Evolutionary conservation across 2,797 vertebrate genomes (phyloP).

Genomic region (Epinephelus awoara): DNA sequence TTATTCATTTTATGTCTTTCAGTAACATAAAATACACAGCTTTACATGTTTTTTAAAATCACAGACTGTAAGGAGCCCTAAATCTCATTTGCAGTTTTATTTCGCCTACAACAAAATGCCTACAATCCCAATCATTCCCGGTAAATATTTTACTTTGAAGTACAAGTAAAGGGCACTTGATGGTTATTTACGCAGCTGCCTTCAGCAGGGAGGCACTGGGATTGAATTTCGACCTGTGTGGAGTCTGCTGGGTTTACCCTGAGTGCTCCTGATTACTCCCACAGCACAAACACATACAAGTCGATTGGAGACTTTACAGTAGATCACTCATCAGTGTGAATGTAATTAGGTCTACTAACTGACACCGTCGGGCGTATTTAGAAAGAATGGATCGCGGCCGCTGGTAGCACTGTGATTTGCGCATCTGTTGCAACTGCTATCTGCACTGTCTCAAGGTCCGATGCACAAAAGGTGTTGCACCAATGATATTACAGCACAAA

Average conservation of each 20-base stretch:
- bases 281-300: neutral
- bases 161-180: neutral
- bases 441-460: no score
- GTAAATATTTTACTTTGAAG: neutral
- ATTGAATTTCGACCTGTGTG: neutral
- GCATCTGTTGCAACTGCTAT: no score
- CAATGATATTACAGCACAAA: no score
- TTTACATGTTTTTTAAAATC: neutral
- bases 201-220: neutral
- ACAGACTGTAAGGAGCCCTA: neutral
- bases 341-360: neutral
- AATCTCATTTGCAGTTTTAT: neutral
- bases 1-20: neutral
- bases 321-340: neutral
- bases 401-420: no score
- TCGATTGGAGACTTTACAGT: neutral
- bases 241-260: neutral
- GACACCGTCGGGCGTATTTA: neutral
- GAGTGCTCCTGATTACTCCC: conserved; percentile 1
- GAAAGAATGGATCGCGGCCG: no score
- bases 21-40: neutral
- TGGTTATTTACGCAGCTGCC: neutral
- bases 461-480: no score
- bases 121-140: neutral
- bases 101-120: neutral